Conservation (phyloP, 2,113 vertebrate species). For the Grallaria varia region DNA sequence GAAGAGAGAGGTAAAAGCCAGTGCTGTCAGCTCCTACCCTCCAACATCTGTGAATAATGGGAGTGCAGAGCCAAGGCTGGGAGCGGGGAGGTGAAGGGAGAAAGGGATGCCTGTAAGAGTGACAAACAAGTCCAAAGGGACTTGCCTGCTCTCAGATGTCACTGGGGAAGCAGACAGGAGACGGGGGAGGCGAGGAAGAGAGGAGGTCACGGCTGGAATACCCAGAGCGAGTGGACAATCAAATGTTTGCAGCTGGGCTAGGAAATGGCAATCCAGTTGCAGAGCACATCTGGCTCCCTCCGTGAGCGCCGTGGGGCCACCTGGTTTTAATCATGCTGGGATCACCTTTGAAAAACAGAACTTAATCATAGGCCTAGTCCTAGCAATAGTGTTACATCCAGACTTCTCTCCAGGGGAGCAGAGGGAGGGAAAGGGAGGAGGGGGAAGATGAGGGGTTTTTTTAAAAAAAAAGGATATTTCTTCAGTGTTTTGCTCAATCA, state of each 20-base stretch:
- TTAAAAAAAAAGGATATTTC: background rate
- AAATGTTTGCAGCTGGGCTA: slow-evolving; percentile 76
- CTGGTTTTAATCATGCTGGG: slow-evolving; percentile 10
- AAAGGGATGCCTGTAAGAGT: slow-evolving; percentile 40
- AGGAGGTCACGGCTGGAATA: slow-evolving; percentile 73
- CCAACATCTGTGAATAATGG: slow-evolving; percentile 68
- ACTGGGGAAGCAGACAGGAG: slow-evolving; percentile 59
- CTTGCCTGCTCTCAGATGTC: slow-evolving; percentile 68
- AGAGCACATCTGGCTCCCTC: slow-evolving; percentile 43
- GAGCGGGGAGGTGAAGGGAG: background rate
- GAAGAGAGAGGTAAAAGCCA: slow-evolving; percentile 44
- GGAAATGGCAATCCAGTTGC: slow-evolving; percentile 30
- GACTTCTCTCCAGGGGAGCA: slow-evolving; percentile 54
- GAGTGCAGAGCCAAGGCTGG: background rate
- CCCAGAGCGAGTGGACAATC: slow-evolving; percentile 61
- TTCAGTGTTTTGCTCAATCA: background rate
- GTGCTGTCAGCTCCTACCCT: slow-evolving; percentile 43
- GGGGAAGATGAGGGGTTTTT: background rate
- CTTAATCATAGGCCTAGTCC: slow-evolving; percentile 45
- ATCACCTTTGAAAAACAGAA: slow-evolving; percentile 50
- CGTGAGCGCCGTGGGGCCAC: background rate
- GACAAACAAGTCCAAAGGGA: slow-evolving; percentile 63
- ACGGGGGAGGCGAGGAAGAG: slow-evolving; percentile 64
- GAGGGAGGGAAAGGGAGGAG: background rate
- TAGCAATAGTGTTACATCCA: slow-evolving; percentile 51